A percentile compares a stretch with the other conserved stretches of the same genome.
Evolutionary conservation across 2,888 invertebrate genomes (phyloP).

Genomic region (Athalia circularis): DNA sequence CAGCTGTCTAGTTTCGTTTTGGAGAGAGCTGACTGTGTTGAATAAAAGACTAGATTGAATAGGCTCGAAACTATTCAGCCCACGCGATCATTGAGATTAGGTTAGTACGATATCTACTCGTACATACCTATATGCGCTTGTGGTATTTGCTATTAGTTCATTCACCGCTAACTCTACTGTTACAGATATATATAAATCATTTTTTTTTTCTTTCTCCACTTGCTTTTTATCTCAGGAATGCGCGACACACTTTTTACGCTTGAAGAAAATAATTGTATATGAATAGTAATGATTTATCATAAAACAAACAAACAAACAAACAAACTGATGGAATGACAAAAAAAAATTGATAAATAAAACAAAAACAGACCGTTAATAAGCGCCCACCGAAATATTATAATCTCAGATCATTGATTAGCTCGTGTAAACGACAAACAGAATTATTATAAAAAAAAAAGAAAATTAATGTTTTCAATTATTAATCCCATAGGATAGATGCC

Average conservation of each 20-base stretch:
- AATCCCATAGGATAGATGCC: no score
- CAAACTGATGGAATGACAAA: background rate
- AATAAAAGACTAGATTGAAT: no score
- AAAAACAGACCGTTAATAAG: no score
- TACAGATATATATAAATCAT: background rate
- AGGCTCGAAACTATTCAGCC: slow-evolving; percentile 28
- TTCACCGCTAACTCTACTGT: slow-evolving; percentile 6
- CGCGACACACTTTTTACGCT: slow-evolving; percentile 32
- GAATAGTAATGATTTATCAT: background rate
- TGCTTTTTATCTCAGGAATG: slow-evolving; percentile 1
- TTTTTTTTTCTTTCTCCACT: no score
- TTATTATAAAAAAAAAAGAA: no score
- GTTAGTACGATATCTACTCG: background rate
- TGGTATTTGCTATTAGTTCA: slow-evolving; percentile 19
- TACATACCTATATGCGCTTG: no score
- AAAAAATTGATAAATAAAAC: no score
- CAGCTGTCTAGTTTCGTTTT: background rate
- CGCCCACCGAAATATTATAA: no score
- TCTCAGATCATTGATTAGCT: no score
- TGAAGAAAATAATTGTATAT: background rate
- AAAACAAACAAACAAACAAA: background rate
- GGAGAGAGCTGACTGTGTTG: background rate
- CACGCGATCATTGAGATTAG: slow-evolving; percentile 10
- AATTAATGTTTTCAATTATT: no score
- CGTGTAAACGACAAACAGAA: no score